Evolutionary conservation across 2,888 invertebrate genomes (phyloP), one percentile per base, ranked within the genome.

Genomic region (Polietes domitor): DNA sequence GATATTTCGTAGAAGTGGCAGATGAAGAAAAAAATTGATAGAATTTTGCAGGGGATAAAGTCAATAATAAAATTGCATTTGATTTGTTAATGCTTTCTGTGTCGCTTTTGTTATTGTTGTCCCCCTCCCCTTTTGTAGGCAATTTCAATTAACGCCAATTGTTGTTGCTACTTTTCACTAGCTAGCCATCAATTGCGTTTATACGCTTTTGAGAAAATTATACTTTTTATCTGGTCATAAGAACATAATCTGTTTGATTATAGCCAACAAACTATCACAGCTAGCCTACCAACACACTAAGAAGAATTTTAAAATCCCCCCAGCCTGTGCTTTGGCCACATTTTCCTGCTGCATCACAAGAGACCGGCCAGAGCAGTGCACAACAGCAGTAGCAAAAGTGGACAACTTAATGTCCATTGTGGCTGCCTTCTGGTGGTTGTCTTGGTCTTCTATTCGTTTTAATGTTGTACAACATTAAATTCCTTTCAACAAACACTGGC

Each of bases 391-490:
- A 61, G 61, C 21, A 7, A 7, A 6, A n/a, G 65, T 37, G 65
- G 65, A 37, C 37, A 65, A 37, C 37, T 65, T 65, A 41, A 65
- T 65, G 37, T 21, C 4, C 37, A 61, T 61, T 61, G 61, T n/a
- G n/a, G 7, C 1, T 21, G 41, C 17, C 19, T 41, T n/a, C 17
- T 37, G 65, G 1, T 41, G 63, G 32, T 41, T n/a, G 19, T 21
- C 58, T 26, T 9, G 58, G 24, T 24, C 58, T 26, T 10, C 26
- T 58, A 26, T 58, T 9, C 15, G 68, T 0, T 68, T 24, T 43
- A n/a, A 55, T 61, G 43, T 26, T 73, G 58, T 61, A 43, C 73
- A 58, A 73, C 73, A 58, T 73, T 17, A 73, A 58, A 73, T 58
- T 73, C 58, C 73, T 73, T 73, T 43, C 41, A 61, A n/a, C 50